A percentile compares a stretch with the other conserved stretches of the same genome.
phyloP scores from a whole-genome alignment of 2,888 invertebrate species.

The Zygaena filipendulae region DNA sequence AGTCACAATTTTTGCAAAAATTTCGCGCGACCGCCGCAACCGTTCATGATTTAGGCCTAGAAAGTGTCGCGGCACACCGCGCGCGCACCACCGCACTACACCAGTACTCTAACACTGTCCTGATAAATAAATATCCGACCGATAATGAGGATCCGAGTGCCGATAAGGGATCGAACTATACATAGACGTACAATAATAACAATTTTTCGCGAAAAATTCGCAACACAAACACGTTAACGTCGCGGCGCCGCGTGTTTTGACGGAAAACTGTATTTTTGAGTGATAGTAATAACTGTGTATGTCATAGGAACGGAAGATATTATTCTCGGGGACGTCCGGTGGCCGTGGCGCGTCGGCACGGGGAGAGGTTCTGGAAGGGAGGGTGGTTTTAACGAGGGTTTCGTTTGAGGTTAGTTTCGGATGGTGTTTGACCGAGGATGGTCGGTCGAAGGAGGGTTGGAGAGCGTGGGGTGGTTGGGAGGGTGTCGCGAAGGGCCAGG shows the following conservation, averaged over 20 bases:
- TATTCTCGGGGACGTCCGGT: slow-evolving; percentile 7
- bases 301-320: slow-evolving; percentile 3
- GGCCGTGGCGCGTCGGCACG: slow-evolving; percentile 9
- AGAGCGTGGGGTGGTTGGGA: slow-evolving; percentile 12
- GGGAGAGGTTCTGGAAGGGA: too few relatives aligned
- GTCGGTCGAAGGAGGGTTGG: too few relatives aligned
- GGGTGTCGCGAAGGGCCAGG: slow-evolving; percentile 10
- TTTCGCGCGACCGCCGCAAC: slow-evolving; percentile 38
- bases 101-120: slow-evolving; percentile 13
- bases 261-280: too few relatives aligned
- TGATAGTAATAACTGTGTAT: not conserved
- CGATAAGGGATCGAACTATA: slow-evolving; percentile 32
- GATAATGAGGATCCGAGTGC: slow-evolving; percentile 24
- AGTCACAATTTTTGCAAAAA: slow-evolving; percentile 39
- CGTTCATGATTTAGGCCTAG: slow-evolving; percentile 51
- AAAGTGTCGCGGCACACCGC: slow-evolving; percentile 11
- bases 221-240: slow-evolving; percentile 10
- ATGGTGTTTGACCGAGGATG: too few relatives aligned
- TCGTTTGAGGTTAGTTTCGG: slow-evolving; percentile 1
- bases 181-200: slow-evolving; percentile 13
- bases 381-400: slow-evolving; percentile 1
- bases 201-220: slow-evolving; percentile 7
- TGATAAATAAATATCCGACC: slow-evolving; percentile 13
- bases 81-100: slow-evolving; percentile 18
- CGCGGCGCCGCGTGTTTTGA: too few relatives aligned